Evolutionary conservation across 2,888 invertebrate genomes (phyloP).

Genomic region (Lysandra coridon): DNA sequence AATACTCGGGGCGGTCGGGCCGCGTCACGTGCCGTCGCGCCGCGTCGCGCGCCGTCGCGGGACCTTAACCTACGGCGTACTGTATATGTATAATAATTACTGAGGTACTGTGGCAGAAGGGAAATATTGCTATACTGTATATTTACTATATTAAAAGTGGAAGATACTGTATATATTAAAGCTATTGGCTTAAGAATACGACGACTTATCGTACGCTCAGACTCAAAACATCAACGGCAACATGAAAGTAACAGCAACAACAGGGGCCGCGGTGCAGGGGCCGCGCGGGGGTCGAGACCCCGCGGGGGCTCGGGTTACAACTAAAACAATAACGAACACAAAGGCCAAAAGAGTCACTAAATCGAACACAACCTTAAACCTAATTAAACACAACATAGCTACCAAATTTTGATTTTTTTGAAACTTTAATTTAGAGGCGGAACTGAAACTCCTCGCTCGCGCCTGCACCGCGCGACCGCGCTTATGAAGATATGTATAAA

Average conservation of each 20-base stretch:
- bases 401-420: neutral
- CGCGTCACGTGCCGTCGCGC: neutral
- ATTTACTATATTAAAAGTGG: conserved; percentile 63
- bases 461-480: neutral
- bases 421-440: neutral
- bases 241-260: conserved; percentile 44
- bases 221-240: conserved; percentile 49
- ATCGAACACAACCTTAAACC: neutral
- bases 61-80: conserved; percentile 39
- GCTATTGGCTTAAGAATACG: conserved; percentile 72
- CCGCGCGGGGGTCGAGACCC: neutral
- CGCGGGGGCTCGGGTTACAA: neutral
- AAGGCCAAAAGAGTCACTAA: neutral
- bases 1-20: neutral
- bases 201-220: conserved; percentile 55
- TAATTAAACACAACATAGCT: neutral
- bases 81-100: conserved; percentile 57
- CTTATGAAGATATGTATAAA: conserved; percentile 40
- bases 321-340: neutral
- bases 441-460: neutral
- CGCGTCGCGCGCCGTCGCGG: conserved; percentile 4
- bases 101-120: conserved; percentile 77
- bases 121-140: conserved; percentile 72
- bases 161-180: conserved; percentile 79
- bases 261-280: neutral